phyloP scores from a whole-genome alignment of 2,113 vertebrate species.

The Lepus americanus region DNA sequence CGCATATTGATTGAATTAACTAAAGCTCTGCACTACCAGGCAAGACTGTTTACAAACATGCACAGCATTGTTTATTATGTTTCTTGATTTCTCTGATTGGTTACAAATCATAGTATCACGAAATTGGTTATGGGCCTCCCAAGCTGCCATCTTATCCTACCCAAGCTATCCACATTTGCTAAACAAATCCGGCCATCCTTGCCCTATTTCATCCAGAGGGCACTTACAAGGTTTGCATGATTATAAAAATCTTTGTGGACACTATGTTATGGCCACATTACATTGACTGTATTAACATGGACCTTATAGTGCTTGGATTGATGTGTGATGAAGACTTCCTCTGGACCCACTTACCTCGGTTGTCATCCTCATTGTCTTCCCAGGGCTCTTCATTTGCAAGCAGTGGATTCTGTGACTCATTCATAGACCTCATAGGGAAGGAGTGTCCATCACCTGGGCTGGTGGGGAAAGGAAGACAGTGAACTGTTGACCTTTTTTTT shows the following conservation, averaged over 20 bases:
- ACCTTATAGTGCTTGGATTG: constrained; percentile 37
- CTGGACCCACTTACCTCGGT: constrained; percentile 88
- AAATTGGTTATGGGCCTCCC: not conserved
- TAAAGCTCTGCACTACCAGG: not conserved
- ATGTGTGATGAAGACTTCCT: constrained; percentile 25
- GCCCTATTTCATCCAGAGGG: not conserved
- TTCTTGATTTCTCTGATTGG: constrained; percentile 43
- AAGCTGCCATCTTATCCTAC: constrained; percentile 23
- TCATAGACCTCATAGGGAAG: constrained; percentile 93
- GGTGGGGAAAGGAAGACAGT: constrained; percentile 59
- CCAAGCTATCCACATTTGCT: not conserved
- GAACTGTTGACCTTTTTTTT: constrained; percentile 29
- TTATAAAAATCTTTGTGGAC: constrained; percentile 49
- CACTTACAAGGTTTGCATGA: not conserved
- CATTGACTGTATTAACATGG: not conserved
- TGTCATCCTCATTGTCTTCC: constrained; percentile 94
- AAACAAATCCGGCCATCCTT: constrained; percentile 34
- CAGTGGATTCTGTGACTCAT: constrained; percentile 93
- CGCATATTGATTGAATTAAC: not conserved
- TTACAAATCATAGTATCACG: constrained; percentile 24
- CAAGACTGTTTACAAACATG: constrained; percentile 6
- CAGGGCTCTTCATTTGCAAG: constrained; percentile 94
- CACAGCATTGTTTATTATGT: constrained; percentile 10
- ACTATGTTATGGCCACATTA: constrained; percentile 8
- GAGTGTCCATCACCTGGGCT: constrained; percentile 97